A percentile compares a stretch with the other conserved stretches of the same genome.
Evolutionary conservation across 2,888 invertebrate species (phyloP).

Genomic region (Zele albiditarsus): DNA sequence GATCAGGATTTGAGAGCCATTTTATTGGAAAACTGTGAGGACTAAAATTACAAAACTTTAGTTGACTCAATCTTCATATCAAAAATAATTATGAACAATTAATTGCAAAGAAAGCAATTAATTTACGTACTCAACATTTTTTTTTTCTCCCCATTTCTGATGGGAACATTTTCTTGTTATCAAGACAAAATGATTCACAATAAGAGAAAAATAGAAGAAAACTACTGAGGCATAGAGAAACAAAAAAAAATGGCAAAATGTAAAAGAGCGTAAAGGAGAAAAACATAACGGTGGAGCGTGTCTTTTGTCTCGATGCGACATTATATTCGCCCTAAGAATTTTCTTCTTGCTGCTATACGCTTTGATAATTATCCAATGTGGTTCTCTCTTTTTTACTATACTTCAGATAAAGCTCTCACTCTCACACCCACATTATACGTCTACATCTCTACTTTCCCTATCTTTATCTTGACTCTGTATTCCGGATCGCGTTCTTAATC

Average conservation of each 20-base stretch:
- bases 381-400: constrained; percentile 57
- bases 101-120: too few relatives aligned
- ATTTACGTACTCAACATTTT: too few relatives aligned
- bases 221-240: constrained; percentile 1
- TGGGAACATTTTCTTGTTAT: constrained; percentile 61
- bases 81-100: too few relatives aligned
- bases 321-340: constrained; percentile 62
- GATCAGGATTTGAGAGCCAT: too few relatives aligned
- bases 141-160: constrained; percentile 34
- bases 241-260: constrained; percentile 31
- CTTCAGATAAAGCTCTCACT: constrained; percentile 58
- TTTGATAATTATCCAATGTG: constrained; percentile 67
- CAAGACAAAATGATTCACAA: background rate
- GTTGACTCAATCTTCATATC: too few relatives aligned
- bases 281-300: constrained; percentile 51
- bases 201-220: background rate
- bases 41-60: too few relatives aligned
- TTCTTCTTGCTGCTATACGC: constrained; percentile 52
- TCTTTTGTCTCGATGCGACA: constrained; percentile 62
- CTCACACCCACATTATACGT: background rate
- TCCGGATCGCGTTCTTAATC: constrained; percentile 28
- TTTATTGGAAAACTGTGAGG: too few relatives aligned
- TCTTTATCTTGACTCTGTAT: background rate
- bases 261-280: constrained; percentile 49
- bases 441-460: background rate